Conservation (phyloP, 2,113 vertebrate genomes). For the Alces alces region DNA sequence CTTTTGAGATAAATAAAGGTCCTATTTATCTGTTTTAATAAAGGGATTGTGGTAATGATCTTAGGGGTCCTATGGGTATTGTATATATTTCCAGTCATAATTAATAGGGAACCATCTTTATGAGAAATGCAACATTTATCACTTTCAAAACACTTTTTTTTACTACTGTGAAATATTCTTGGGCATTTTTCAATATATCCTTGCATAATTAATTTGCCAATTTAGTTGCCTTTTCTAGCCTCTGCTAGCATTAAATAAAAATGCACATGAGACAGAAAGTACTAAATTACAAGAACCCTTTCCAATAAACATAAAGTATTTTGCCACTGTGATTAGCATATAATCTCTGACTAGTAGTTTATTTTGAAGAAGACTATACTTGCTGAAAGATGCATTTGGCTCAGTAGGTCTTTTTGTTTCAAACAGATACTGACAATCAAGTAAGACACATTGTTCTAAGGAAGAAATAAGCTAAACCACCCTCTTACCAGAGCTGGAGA, state of each 20-base stretch:
- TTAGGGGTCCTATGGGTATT: rapidly evolving
- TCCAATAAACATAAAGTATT: not conserved
- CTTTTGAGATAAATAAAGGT: not conserved
- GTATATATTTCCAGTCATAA: not conserved
- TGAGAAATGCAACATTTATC: not conserved
- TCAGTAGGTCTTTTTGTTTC: not conserved
- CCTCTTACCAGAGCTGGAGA: conserved; percentile 9
- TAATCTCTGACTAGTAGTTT: not conserved
- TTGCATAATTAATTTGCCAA: not conserved
- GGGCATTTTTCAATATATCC: not conserved
- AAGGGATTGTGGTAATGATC: not conserved
- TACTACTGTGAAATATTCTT: not conserved
- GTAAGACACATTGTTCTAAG: conserved; percentile 28
- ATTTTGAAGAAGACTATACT: not conserved
- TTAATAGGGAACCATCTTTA: not conserved
- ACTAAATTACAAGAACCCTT: not conserved
- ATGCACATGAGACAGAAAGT: not conserved
- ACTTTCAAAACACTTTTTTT: not conserved
- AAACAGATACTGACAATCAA: conserved; percentile 2
- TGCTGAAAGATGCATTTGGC: conserved; percentile 24
- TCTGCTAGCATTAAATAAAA: not conserved
- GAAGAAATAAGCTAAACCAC: conserved; percentile 38
- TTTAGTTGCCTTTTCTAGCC: not conserved
- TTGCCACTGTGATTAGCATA: not conserved
- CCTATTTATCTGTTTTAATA: not conserved